Conservation (phyloP, 2,888 invertebrate species). For the Euphydryas editha region DNA sequence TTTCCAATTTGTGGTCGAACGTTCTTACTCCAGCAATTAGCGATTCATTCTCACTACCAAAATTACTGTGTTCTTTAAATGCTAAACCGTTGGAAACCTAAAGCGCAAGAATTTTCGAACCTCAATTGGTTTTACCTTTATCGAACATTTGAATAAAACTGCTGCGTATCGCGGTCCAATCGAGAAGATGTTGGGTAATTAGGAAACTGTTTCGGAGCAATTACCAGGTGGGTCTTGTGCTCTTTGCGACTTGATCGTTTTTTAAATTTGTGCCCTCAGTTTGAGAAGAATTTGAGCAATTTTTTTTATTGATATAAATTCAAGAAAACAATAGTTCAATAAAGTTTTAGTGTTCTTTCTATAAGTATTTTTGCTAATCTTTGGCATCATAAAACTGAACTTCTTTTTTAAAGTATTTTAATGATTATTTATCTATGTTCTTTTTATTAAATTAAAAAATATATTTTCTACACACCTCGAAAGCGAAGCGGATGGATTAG, state of each 20-base stretch:
- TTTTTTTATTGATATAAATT: too few relatives aligned
- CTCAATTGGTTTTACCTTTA: slow-evolving; percentile 18
- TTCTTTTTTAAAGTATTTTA: too few relatives aligned
- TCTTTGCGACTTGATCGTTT: background rate
- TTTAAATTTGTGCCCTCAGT: background rate
- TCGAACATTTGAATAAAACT: slow-evolving; percentile 33
- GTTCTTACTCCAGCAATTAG: background rate
- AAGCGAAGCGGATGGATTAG: too few relatives aligned
- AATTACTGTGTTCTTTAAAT: slow-evolving; percentile 15
- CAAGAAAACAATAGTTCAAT: too few relatives aligned
- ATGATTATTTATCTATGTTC: too few relatives aligned
- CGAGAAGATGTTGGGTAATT: slow-evolving; percentile 29
- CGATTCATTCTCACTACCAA: background rate
- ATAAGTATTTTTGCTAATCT: too few relatives aligned
- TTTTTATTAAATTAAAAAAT: too few relatives aligned
- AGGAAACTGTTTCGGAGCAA: slow-evolving; percentile 31
- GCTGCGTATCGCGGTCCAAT: slow-evolving; percentile 38
- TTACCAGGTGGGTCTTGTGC: slow-evolving; percentile 21
- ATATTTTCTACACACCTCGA: too few relatives aligned
- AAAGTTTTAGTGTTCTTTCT: too few relatives aligned
- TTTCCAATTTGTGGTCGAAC: background rate
- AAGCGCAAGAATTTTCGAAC: slow-evolving; percentile 14
- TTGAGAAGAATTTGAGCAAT: too few relatives aligned
- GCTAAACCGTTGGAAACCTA: slow-evolving; percentile 15
- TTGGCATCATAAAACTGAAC: too few relatives aligned